A percentile compares a stretch with the other conserved stretches of the same genome.
phyloP scores from a whole-genome alignment of 2,888 invertebrate species.

The Polyommatus icarus region DNA sequence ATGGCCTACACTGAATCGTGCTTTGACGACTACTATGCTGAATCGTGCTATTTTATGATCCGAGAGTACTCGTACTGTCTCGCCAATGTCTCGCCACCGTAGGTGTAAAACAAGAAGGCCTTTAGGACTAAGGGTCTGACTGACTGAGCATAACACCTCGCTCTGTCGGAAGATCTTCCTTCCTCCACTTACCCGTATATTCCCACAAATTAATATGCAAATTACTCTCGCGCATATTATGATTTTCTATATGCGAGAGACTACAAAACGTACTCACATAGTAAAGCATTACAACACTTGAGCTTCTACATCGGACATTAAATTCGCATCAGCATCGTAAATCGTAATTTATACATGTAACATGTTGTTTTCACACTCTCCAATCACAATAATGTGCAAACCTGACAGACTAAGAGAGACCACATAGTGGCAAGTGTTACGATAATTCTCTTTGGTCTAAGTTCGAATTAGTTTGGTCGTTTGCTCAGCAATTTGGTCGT shows the following conservation, averaged over 20 bases:
- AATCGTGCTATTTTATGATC: no score
- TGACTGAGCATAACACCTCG: no score
- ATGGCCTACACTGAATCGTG: no score
- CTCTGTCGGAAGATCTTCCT: neutral
- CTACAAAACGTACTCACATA: neutral
- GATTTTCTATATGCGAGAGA: neutral
- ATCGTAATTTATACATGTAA: conserved; percentile 29
- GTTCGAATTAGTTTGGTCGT: neutral
- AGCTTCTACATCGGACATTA: conserved; percentile 44
- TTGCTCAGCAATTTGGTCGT: neutral
- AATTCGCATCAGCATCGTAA: conserved; percentile 48
- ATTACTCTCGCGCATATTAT: neutral
- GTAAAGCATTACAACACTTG: conserved; percentile 40
- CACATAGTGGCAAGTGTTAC: neutral
- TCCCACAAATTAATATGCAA: neutral
- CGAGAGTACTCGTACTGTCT: no score
- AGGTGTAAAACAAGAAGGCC: no score
- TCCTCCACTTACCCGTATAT: neutral
- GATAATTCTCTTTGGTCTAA: neutral
- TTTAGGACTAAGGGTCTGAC: no score
- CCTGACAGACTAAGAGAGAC: conserved; percentile 5
- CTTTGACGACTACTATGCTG: no score
- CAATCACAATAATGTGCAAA: conserved; percentile 18
- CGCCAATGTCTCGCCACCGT: no score
- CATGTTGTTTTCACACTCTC: conserved; percentile 31